Conservation (phyloP, 1,140 invertebrate genomes). For the Drosophila serrata region DNA sequence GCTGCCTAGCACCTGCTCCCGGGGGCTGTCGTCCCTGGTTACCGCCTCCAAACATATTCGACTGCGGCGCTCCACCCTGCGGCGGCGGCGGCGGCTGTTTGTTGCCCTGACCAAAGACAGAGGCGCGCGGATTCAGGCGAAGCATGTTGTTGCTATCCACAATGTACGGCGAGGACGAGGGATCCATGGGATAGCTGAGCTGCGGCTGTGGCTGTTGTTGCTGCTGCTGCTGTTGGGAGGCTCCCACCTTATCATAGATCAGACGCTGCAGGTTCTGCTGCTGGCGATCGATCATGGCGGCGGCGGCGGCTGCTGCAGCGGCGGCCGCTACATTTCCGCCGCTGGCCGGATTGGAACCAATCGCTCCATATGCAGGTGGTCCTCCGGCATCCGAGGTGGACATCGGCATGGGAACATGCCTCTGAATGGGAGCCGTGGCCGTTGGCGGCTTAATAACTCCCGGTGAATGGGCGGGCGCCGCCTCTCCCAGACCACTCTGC, state of each 20-base stretch:
- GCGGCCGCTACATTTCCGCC: slow-evolving; percentile 27
- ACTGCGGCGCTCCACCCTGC: slow-evolving; percentile 36
- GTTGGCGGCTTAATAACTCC: slow-evolving; percentile 77
- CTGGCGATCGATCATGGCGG: slow-evolving; percentile 65
- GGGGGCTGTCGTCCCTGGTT: slow-evolving; percentile 59
- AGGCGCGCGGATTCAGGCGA: slow-evolving; percentile 54
- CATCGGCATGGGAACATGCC: slow-evolving; percentile 60
- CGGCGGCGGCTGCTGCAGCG: slow-evolving; percentile 47
- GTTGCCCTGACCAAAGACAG: slow-evolving; percentile 56
- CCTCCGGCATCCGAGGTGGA: slow-evolving; percentile 29
- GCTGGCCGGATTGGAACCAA: slow-evolving; percentile 54
- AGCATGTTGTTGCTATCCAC: slow-evolving; percentile 57
- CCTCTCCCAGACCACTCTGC: slow-evolving; percentile 34
- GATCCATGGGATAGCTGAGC: slow-evolving; percentile 61
- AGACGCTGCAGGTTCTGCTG: slow-evolving; percentile 50
- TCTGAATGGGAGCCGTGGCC: slow-evolving; percentile 70
- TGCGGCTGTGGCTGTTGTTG: slow-evolving; percentile 18
- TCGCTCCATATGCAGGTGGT: slow-evolving; percentile 58
- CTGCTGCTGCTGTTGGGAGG: slow-evolving; percentile 32
- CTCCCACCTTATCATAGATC: slow-evolving; percentile 56
- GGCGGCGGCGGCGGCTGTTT: slow-evolving; percentile 47
- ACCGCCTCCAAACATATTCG: slow-evolving; percentile 56
- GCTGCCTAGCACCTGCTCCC: slow-evolving; percentile 35
- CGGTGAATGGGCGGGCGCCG: slow-evolving; percentile 83
- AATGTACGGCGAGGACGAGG: slow-evolving; percentile 44